These are phyloP conservation scores for Drosophila kanapiae DNA, from an alignment of 1,140 invertebrate genomes.

Conservation along the genomic window DNA sequence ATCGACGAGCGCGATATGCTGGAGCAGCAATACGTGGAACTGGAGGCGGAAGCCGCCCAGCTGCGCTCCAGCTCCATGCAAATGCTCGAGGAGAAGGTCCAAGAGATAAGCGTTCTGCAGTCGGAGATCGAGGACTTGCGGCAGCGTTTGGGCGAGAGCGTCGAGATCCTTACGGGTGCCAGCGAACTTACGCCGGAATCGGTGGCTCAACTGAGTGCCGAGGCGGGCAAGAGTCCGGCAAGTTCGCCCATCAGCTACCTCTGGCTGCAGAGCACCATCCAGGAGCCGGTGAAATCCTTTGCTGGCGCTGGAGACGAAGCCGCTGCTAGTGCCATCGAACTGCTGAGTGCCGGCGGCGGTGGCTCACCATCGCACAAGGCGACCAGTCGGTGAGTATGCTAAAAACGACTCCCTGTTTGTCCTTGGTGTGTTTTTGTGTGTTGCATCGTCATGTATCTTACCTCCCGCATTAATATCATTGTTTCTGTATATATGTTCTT, in stretches of 20 bases:
- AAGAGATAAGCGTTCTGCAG: constrained; percentile 87
- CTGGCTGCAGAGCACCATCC: constrained; percentile 86
- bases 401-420: constrained; percentile 12
- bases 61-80: constrained; percentile 77
- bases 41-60: constrained; percentile 90
- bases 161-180: constrained; percentile 80
- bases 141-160: constrained; percentile 74
- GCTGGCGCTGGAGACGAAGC: constrained; percentile 35
- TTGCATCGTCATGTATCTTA: constrained; percentile 14
- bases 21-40: constrained; percentile 90
- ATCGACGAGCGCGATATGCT: constrained; percentile 91
- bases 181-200: constrained; percentile 65
- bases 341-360: constrained; percentile 40
- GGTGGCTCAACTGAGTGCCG: constrained; percentile 52
- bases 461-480: not conserved
- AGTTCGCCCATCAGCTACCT: constrained; percentile 86
- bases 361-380: constrained; percentile 64
- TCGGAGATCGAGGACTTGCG: constrained; percentile 85
- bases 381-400: constrained; percentile 71
- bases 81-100: constrained; percentile 85
- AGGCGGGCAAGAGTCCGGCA: constrained; percentile 71
- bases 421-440: constrained; percentile 4
- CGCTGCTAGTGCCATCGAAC: constrained; percentile 34
- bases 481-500: constrained; percentile 15
- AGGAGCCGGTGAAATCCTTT: constrained; percentile 76